Percentiles rank a stretch among this genome's conserved stretches.
Evolutionary conservation across 2,888 invertebrate species (phyloP).

Genomic region (Machimus rusticus): DNA sequence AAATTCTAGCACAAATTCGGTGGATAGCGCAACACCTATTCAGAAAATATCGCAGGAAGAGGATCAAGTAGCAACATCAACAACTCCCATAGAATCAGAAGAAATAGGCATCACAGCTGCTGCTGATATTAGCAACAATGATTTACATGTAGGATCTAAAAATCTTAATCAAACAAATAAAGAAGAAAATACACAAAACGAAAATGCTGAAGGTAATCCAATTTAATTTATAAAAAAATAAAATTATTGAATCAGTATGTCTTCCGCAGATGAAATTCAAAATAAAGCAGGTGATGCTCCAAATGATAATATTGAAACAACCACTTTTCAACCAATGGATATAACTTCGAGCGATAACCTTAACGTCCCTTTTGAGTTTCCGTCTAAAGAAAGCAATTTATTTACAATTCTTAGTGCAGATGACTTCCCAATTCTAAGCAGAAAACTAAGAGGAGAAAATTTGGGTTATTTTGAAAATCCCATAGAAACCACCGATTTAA

Average conservation of each 20-base stretch:
- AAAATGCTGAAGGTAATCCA: not conserved
- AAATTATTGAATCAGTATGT: not conserved
- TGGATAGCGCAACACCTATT: not conserved
- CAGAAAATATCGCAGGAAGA: not conserved
- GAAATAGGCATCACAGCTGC: not conserved
- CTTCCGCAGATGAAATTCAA: not conserved
- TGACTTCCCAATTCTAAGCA: not conserved
- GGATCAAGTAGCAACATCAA: not conserved
- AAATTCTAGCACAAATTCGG: not conserved
- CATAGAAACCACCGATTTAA: not conserved
- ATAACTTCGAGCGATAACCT: not conserved
- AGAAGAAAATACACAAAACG: not conserved
- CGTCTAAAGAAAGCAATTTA: not conserved
- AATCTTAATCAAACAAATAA: not conserved
- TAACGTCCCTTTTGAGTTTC: not conserved
- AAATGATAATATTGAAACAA: not conserved
- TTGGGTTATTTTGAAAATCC: not conserved
- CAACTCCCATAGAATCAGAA: not conserved
- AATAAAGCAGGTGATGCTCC: not conserved
- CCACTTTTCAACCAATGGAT: not conserved
- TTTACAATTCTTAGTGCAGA: not conserved
- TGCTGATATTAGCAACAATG: not conserved
- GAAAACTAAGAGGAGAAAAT: not conserved
- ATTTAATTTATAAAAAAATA: not conserved
- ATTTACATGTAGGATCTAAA: not conserved